A percentile compares a stretch with the other conserved stretches of the same genome.
Evolutionary conservation across 2,888 invertebrate species (phyloP).

Genomic region (Scaptomyza tumidula): DNA sequence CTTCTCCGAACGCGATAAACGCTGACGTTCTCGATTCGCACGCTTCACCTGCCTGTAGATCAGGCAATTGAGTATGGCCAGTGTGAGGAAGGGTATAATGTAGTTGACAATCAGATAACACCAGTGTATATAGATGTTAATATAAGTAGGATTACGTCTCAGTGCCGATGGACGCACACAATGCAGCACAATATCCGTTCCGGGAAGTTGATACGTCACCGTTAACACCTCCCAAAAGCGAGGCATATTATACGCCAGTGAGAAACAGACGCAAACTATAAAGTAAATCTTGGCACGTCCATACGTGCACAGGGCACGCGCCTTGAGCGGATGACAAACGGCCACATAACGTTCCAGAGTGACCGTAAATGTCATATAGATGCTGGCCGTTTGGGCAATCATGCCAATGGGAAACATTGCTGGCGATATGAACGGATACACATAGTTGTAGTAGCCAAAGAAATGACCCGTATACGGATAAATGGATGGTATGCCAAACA

Average conservation of each 20-base stretch:
- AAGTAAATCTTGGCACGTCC: slow-evolving; percentile 94
- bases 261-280: slow-evolving; percentile 91
- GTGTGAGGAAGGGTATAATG: slow-evolving; percentile 94
- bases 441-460: slow-evolving; percentile 91
- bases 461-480: slow-evolving; percentile 92
- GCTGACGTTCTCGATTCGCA: slow-evolving; percentile 95
- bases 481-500: slow-evolving; percentile 94
- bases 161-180: slow-evolving; percentile 89
- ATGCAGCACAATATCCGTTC: slow-evolving; percentile 87
- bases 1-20: slow-evolving; percentile 94
- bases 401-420: slow-evolving; percentile 93
- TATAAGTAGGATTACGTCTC: slow-evolving; percentile 90
- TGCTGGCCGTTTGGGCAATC: slow-evolving; percentile 96
- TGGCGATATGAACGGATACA: slow-evolving; percentile 92
- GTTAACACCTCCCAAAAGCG: slow-evolving; percentile 90
- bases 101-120: slow-evolving; percentile 97
- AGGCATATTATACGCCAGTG: slow-evolving; percentile 94
- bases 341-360: slow-evolving; percentile 97
- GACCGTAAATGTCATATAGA: slow-evolving; percentile 95
- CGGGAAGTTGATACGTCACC: slow-evolving; percentile 81
- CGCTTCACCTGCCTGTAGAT: slow-evolving; percentile 95
- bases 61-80: slow-evolving; percentile 95
- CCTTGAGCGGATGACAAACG: slow-evolving; percentile 94
- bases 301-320: slow-evolving; percentile 95
- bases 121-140: slow-evolving; percentile 96